Evolutionary conservation across 2,888 invertebrate species (phyloP), one percentile per base, ranked within the genome.

Genomic region (Chrysolina oricalcia): DNA sequence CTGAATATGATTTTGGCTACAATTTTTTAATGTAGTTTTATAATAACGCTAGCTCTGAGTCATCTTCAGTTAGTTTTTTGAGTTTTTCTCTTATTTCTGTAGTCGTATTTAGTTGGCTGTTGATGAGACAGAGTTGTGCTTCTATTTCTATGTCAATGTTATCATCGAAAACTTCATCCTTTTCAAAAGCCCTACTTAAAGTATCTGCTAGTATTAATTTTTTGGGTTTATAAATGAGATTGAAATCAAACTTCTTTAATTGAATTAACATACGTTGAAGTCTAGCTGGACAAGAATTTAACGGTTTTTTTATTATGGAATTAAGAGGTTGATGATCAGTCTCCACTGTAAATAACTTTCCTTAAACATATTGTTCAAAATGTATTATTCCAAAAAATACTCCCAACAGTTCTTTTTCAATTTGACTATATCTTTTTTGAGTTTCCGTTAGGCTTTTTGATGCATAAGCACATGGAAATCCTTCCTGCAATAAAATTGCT

Each of bases 341-440:
- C 43, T 64, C 68, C 11, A 56, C 65, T 69, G 15, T 73, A 72
- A 41, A 74, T 68, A 62, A 75, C 53, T 40, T 80, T 59, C 27
- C 40, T 8, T 8, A 40, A 5, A 40, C 40, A 40, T 8, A 40
- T 40, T 40, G 40, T 9, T 40, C 40, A 40, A 40, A 40, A 10
- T 40, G 40, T 40, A 10, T 40, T 40, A 40, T n/a, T 75, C 81
- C 70, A 78, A 81, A 27, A 72, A 27, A 69, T 69, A 19, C 23
- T 2, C 80, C 81, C 62, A 81, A 70, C 21, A 79, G 66, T 63
- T 82, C 82, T 70, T 82, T 82, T 68, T 83, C 82, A 17, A 82
- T 81, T 70, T 79, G 77, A 56, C 17, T 17, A 56, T 56, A 56
- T 17, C 56, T 13, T 56, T 13, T 17, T 19, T 56, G 56, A 10